Evolutionary conservation across 2,888 invertebrate species (phyloP), one percentile per base, ranked within the genome.

Genomic region (Boloria selene): DNA sequence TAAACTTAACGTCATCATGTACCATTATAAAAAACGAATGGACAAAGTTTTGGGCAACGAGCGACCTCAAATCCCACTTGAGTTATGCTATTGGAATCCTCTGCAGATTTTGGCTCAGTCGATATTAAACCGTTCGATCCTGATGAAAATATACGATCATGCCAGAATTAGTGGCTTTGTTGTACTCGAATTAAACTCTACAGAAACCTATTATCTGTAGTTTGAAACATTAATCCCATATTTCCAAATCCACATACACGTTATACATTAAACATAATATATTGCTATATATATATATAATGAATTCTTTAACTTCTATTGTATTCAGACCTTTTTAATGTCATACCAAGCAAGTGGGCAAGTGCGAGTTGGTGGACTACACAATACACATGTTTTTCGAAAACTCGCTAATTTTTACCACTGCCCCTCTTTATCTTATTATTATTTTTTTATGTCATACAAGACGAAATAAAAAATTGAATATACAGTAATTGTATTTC

Each of bases 101-200:
- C 69, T 61, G 69, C 71, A 70, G 70, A 70, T 72, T 72, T 68
- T 60, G 69, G 72, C 68, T 68, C 71, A 71, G 67, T 70, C 68
- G 65, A 70, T 71, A 71, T 69, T 71, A 72, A 64, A 72, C 71
- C 58, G 64, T 72, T 71, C 67, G 62, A 53, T 70, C 66, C 68
- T 68, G 71, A 72, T 72, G 71, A 68, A 70, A 72, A 72, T 70
- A 70, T 68, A 72, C 68, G 71, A 67, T 65, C 68, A 45, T 44
- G 60, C 56, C 65, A 67, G 61, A 70, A 70, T 72, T 70, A 67
- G 64, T 70, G 65, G 67, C 63, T 69, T 63, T 64, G 66, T 63
- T 64, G 64, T 59, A 26, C 62, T 26, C 67, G 42, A 47, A 58
- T 55, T 65, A 18, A 50, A 65, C 67, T 47, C 38, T 47, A 59